Evolutionary conservation across 2,888 invertebrate species (phyloP).

Genomic region (Parascotia fuliginaria): DNA sequence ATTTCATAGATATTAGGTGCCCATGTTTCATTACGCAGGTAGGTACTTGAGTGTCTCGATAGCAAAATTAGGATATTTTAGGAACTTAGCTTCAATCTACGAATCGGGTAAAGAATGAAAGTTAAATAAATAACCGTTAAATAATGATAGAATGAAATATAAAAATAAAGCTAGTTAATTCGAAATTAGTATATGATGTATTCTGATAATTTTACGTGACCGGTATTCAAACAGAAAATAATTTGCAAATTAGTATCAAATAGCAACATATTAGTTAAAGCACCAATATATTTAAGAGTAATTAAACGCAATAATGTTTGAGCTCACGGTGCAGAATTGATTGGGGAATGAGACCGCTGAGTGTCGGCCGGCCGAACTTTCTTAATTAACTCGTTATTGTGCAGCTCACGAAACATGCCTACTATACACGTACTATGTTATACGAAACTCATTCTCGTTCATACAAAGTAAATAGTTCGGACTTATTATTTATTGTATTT

Average conservation of each 20-base stretch:
- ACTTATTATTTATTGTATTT: conserved; percentile 40
- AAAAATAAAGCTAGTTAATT: too few species aligned
- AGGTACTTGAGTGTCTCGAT: too few species aligned
- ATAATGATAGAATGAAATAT: too few species aligned
- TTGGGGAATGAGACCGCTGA: conserved; percentile 49
- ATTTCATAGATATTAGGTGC: too few species aligned
- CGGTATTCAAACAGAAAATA: too few species aligned
- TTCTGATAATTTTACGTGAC: too few species aligned
- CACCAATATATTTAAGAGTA: conserved; percentile 18
- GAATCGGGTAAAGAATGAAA: too few species aligned
- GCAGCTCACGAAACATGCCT: conserved; percentile 42
- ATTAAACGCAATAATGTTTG: conserved; percentile 31
- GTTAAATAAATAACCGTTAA: too few species aligned
- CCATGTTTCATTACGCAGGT: too few species aligned
- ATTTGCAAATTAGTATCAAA: not conserved
- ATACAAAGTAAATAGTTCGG: conserved; percentile 31
- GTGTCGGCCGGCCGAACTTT: conserved; percentile 51
- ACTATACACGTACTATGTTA: conserved; percentile 7
- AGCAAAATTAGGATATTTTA: too few species aligned
- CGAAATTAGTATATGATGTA: too few species aligned
- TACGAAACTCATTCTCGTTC: conserved; percentile 31
- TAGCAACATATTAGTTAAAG: conserved; percentile 1
- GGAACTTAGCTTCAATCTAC: too few species aligned
- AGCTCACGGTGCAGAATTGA: conserved; percentile 47
- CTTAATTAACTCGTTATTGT: conserved; percentile 62